These are phyloP conservation scores for Drosophila setosimentum DNA, from an alignment of 2,888 invertebrate species.

Conservation along the genomic window DNA sequence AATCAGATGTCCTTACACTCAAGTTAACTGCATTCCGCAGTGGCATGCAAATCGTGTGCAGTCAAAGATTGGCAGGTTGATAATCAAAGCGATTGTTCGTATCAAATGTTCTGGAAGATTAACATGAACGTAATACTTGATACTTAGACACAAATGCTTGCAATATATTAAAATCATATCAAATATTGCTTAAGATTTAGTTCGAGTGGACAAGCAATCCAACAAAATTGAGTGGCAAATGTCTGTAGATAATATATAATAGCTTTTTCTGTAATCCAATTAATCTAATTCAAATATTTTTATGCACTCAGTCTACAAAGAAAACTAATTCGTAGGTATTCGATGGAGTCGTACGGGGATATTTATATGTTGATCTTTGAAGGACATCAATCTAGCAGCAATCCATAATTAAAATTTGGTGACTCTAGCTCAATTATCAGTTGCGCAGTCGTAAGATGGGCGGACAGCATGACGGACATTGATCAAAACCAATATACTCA, in stretches of 20 bases:
- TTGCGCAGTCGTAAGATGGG: too few relatives aligned
- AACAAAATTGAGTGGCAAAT: background rate
- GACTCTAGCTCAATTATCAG: background rate
- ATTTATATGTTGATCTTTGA: background rate
- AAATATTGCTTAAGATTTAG: background rate
- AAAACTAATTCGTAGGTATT: background rate
- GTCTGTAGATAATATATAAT: background rate
- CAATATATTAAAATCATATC: background rate
- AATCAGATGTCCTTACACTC: slow-evolving; percentile 19
- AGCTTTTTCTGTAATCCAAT: background rate
- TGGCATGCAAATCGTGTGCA: slow-evolving; percentile 27
- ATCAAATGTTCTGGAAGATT: slow-evolving; percentile 47
- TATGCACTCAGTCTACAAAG: background rate
- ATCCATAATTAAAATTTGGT: background rate
- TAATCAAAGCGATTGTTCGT: slow-evolving; percentile 38
- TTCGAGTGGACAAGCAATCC: too few relatives aligned
- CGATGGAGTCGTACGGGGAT: background rate
- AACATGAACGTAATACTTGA: slow-evolving; percentile 11
- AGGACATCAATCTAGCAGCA: background rate
- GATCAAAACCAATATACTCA: too few relatives aligned
- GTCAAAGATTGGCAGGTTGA: slow-evolving; percentile 34
- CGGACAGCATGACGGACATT: too few relatives aligned
- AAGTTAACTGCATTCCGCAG: slow-evolving; percentile 11
- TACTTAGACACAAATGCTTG: too few relatives aligned
- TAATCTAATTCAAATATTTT: too few relatives aligned